Conservation (phyloP, 2,113 vertebrate species). For the Gulo gulo region DNA sequence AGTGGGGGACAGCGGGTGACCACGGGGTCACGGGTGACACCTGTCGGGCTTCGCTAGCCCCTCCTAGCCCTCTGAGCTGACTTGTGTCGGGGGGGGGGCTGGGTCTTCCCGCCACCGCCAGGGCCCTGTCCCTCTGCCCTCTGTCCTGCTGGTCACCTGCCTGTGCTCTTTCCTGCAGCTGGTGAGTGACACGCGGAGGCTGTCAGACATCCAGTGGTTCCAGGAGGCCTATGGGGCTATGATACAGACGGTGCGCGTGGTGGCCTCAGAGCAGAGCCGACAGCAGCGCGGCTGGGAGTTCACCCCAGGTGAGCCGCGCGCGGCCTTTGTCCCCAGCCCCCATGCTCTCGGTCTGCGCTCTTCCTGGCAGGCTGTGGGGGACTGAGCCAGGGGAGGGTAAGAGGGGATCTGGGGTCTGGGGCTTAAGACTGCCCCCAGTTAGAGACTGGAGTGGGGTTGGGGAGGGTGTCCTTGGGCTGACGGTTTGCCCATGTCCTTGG, state of each 20-base stretch:
- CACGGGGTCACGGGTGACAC: fast-evolving
- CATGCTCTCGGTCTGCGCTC: fast-evolving
- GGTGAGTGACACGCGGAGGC: conserved; percentile 91
- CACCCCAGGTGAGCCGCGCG: conserved; percentile 82
- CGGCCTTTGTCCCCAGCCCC: not conserved
- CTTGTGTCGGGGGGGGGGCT: not conserved
- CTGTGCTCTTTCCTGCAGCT: conserved; percentile 78
- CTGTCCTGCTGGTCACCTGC: conserved; percentile 78
- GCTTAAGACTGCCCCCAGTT: not conserved
- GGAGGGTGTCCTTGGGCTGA: not conserved
- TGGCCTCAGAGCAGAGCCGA: conserved; percentile 84
- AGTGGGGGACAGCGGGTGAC: not conserved
- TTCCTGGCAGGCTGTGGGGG: not conserved
- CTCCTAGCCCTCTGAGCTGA: not conserved
- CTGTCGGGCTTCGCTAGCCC: not conserved
- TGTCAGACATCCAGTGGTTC: conserved; percentile 93
- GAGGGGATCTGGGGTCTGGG: not conserved
- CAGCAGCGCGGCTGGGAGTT: conserved; percentile 89
- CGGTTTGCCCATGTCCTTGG: not conserved
- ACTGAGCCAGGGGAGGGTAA: no score
- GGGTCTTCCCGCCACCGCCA: not conserved
- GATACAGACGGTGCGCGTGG: conserved; percentile 85
- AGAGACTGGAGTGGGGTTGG: not conserved
- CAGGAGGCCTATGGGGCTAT: conserved; percentile 76
- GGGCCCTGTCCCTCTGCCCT: conserved; percentile 9